Evolutionary conservation across 53 echinoderm and acorn worm genomes (phyloP), one percentile per base, ranked within the genome.

Genomic region (Echinarachnius parma): DNA sequence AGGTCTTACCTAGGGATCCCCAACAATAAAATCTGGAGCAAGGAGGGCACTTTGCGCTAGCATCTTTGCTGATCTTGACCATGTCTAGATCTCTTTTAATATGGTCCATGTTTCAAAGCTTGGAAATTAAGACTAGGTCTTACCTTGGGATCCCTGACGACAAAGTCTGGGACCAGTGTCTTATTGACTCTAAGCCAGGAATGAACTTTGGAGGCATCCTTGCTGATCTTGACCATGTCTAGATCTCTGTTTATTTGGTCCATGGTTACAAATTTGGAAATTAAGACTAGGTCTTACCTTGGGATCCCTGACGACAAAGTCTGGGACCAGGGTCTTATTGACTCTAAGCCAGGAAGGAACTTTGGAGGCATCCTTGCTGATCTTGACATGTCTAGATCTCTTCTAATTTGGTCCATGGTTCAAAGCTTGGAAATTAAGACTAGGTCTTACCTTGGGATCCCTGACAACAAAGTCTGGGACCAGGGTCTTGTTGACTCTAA

Each of bases 391-490:
- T 80, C 85, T 34, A 98, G 62, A 24, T 91, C 88, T 7, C 56
- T 64, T 75, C 92, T 98, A 55, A 98, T 47, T 44, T 91, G 48
- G 3, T 85, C 86, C 76, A 98, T 44, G 4, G 91, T 98, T n/a
- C n/a, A n/a, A n/a, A n/a, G n/a, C n/a, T n/a, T n/a, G n/a, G n/a
- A n/a, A n/a, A n/a, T n/a, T n/a, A n/a, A n/a, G n/a, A n/a, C n/a
- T n/a, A n/a, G n/a, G n/a, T n/a, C 80, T 63, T 21, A 96, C 98
- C 91, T 88, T 98, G 46, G 98, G 98, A 28, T 98, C 98, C 30
- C 78, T 82, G 30, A 98, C 82, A 28, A 98, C 85, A 66, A 98
- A 98, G 64, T 98, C 98, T 0, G 98, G 98, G 20, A 86, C 91
- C 63, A 92, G 81, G 19, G 46, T 63, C 57, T 83, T 77, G 81